A percentile compares a stretch with the other conserved stretches of the same genome.
Conservation (phyloP, 2,888 invertebrate species). For the Melinaea marsaeus region DNA sequence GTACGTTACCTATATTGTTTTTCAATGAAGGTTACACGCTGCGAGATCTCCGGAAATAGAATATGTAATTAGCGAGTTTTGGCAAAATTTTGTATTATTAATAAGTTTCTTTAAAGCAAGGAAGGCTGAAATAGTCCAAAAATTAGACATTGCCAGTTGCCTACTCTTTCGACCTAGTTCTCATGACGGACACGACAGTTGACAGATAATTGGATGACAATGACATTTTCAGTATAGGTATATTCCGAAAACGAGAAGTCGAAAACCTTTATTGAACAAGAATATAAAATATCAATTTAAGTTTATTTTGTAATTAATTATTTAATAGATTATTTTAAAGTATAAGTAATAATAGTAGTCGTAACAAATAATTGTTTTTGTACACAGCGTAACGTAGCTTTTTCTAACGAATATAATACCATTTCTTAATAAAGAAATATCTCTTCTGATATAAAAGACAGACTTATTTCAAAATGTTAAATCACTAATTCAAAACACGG, state of each 20-base stretch:
- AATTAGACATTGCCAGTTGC: conserved; percentile 53
- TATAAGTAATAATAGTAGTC: no score
- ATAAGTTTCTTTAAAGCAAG: conserved; percentile 30
- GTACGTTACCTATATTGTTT: conserved; percentile 58
- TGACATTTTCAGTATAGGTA: conserved; percentile 23
- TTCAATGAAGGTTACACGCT: conserved; percentile 46
- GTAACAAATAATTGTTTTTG: no score
- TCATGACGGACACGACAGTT: conserved; percentile 51
- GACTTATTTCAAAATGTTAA: no score
- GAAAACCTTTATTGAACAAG: background rate
- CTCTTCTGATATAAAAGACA: no score
- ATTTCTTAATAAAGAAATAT: no score
- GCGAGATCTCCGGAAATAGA: conserved; percentile 40
- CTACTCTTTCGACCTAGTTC: conserved; percentile 69
- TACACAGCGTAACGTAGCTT: no score
- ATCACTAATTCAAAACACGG: no score
- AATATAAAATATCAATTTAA: background rate
- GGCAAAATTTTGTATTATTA: conserved; percentile 28
- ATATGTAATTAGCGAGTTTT: conserved; percentile 47
- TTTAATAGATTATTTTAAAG: no score
- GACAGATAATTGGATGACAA: conserved; percentile 36
- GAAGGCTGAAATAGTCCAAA: conserved; percentile 47
- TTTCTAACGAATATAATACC: no score
- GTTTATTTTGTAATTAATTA: no score
- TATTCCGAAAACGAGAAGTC: conserved; percentile 1